A percentile compares a stretch with the other conserved stretches of the same genome.
phyloP scores from a whole-genome alignment of 2,888 invertebrate genomes.

The Athalia rosae region DNA sequence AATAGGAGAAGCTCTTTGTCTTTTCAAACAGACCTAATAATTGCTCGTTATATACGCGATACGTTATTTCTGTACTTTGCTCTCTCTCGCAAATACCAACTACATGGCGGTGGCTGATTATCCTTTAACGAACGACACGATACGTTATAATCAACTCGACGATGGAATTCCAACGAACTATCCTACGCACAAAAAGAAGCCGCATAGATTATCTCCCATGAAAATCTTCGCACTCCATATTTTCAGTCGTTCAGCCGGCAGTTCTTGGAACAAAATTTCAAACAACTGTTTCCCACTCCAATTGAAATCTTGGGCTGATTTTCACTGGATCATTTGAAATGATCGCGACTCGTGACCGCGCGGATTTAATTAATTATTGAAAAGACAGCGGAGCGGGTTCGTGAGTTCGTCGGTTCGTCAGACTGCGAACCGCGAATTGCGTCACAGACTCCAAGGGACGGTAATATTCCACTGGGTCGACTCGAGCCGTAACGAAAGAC shows the following conservation, averaged over 20 bases:
- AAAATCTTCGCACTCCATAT: no score
- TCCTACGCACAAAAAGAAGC: background rate
- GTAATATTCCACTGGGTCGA: constrained; percentile 41
- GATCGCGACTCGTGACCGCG: no score
- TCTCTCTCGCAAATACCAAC: constrained; percentile 18
- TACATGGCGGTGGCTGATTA: background rate
- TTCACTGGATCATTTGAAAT: no score
- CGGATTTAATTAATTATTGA: no score
- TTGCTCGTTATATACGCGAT: background rate
- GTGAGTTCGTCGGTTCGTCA: no score
- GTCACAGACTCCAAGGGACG: constrained; percentile 35
- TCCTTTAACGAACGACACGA: constrained; percentile 16
- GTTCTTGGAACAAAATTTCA: no score
- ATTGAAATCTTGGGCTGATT: no score
- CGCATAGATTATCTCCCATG: no score
- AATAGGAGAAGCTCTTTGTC: constrained; percentile 8
- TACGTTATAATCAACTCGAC: background rate
- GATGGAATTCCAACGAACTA: background rate
- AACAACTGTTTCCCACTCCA: no score
- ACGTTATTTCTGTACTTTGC: constrained; percentile 11
- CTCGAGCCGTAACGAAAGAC: background rate
- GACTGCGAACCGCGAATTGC: constrained; percentile 24
- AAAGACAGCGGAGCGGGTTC: no score
- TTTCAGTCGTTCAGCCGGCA: no score
- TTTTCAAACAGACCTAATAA: background rate